Evolutionary conservation across 2,113 vertebrate genomes (phyloP).

Genomic region (Rattus rattus): DNA sequence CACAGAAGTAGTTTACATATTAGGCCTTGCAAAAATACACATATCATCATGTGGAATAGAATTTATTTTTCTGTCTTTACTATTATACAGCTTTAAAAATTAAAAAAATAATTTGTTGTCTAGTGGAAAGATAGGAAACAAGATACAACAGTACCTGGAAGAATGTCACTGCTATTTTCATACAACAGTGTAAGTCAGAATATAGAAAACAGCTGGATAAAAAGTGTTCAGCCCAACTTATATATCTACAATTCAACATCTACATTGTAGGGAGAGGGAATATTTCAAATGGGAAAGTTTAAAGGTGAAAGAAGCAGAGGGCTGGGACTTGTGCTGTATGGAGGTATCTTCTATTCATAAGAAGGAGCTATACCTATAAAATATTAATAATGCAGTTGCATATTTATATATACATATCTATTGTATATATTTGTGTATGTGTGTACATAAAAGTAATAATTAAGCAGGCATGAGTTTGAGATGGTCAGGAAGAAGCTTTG

Average conservation of each 20-base stretch:
- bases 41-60: neutral
- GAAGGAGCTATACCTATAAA: neutral
- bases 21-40: neutral
- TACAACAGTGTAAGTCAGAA: neutral
- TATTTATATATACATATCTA: neutral
- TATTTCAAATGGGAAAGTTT: neutral
- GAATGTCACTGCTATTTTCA: neutral
- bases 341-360: neutral
- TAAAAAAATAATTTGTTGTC: neutral
- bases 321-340: neutral
- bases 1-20: neutral
- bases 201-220: neutral
- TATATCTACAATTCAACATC: neutral
- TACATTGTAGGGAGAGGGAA: neutral
- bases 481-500: neutral
- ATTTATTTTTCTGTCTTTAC: neutral
- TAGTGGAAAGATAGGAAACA: neutral
- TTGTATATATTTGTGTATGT: neutral
- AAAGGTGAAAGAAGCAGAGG: neutral
- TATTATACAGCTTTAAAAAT: neutral
- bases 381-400: neutral
- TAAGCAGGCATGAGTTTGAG: neutral
- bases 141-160: neutral
- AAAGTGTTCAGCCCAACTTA: neutral
- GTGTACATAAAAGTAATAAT: neutral